Base-by-base conservation (phyloP, 2,113 vertebrate species). In the Struthidea cinerea region DNA sequence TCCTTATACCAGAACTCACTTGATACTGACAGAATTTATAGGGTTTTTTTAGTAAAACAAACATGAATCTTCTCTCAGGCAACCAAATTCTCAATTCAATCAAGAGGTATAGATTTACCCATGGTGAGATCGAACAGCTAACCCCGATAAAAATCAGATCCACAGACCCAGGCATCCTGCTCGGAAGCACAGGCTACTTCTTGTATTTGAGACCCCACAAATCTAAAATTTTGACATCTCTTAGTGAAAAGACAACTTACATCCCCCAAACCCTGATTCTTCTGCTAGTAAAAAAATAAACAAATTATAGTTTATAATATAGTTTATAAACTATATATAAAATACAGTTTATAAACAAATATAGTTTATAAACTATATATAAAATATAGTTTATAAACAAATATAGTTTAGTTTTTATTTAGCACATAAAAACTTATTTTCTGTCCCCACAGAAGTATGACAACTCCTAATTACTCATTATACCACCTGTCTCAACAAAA, bases 231-330 rank as follows among this genome's bases (percentile, higher is more conserved):
- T 33, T 61, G n/a, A 46, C 1, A 4, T 57, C 5, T 78, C 57
- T 32, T 28, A 23, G 8, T 35, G 56, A 94, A 87, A n/a, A 84
- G 61, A 32, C 0, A 5, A 5, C 9, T 60, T 47, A 82, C 4
- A 50, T 3, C 6, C 3, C 18, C 3, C 9, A 73, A 37, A 5
- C 0, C 17, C 14, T 24, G 1, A 7, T 35, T 70, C 59, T 84
- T 52, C 52, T 85, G 44, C 30, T 60, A 61, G 35, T 35, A 73
- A 76, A 59, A 84, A 69, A 9, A 19, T 3, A 20, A 79, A 8
- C 0, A 10, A 80, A n/a, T 35, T 20, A 52, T 19, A 55, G 27
- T 56, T 90, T 21, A 49, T n/a, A n/a, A n/a, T n/a, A n/a, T n/a
- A n/a, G n/a, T n/a, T n/a, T n/a, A n/a, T n/a, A n/a, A n/a, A n/a